Evolutionary conservation across 2,888 invertebrate genomes (phyloP).

Genomic region (Nomada ruficornis): DNA sequence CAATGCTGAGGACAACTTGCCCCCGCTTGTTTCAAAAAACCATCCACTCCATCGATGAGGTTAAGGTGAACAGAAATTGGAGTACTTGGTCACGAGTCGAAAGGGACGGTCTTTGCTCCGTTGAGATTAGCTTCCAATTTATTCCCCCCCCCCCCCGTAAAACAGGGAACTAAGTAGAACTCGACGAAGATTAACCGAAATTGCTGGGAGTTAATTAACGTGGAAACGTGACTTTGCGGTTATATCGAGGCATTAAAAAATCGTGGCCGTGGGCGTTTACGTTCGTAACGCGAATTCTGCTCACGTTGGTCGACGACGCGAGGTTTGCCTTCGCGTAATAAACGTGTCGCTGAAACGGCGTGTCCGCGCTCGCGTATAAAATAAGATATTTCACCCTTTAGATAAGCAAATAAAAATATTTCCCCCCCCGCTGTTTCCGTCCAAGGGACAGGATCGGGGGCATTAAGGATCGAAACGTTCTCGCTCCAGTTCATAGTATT

Average conservation of each 20-base stretch:
- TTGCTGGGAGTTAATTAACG: constrained; percentile 40
- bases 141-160: neutral
- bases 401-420: neutral
- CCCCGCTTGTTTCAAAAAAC: neutral
- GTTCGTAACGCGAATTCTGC: no score
- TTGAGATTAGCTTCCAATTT: no score
- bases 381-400: neutral
- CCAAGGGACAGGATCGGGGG: neutral
- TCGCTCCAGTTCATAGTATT: neutral
- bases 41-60: neutral
- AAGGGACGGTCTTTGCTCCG: no score
- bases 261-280: no score
- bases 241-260: constrained; percentile 5
- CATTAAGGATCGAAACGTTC: neutral
- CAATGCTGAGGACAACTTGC: neutral
- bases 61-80: no score
- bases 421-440: neutral
- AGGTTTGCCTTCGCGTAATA: neutral
- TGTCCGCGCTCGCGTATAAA: neutral
- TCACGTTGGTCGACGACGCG: no score
- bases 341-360: neutral
- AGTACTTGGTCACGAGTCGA: no score
- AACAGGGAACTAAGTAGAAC: neutral
- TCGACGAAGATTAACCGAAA: constrained; percentile 18
- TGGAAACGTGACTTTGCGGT: constrained; percentile 33